Conservation (phyloP, 1,140 invertebrate genomes). For the Caenorhabditis brenneri region DNA sequence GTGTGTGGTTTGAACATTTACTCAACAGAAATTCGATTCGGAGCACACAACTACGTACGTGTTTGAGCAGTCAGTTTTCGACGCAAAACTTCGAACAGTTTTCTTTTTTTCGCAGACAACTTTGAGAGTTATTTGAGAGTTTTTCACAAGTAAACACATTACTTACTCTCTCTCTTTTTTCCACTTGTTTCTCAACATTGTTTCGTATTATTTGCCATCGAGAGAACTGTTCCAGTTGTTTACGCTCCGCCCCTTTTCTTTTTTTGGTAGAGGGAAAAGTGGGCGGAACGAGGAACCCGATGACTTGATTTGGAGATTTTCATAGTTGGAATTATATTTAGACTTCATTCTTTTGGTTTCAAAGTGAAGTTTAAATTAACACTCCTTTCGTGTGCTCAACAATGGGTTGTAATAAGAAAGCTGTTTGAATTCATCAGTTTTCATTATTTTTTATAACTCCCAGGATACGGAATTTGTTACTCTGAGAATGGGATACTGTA, state of each 20-base stretch:
- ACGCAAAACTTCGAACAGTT: background rate
- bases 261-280: background rate
- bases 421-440: too few relatives aligned
- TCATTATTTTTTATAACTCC: too few relatives aligned
- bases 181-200: background rate
- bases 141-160: background rate
- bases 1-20: conserved; percentile 31
- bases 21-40: background rate
- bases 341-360: too few relatives aligned
- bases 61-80: conserved; percentile 1
- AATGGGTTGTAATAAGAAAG: too few relatives aligned
- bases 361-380: too few relatives aligned
- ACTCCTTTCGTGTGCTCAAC: too few relatives aligned
- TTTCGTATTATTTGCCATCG: conserved; percentile 21
- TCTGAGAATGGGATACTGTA: too few relatives aligned
- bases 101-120: background rate
- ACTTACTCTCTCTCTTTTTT: background rate
- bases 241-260: background rate
- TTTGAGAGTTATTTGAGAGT: background rate
- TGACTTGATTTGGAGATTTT: background rate
- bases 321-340: too few relatives aligned
- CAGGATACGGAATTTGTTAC: too few relatives aligned
- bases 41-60: background rate
- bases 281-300: background rate
- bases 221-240: conserved; percentile 15